Base-by-base conservation (phyloP, 2,888 invertebrate genomes). In the Panzeria rudis region DNA sequence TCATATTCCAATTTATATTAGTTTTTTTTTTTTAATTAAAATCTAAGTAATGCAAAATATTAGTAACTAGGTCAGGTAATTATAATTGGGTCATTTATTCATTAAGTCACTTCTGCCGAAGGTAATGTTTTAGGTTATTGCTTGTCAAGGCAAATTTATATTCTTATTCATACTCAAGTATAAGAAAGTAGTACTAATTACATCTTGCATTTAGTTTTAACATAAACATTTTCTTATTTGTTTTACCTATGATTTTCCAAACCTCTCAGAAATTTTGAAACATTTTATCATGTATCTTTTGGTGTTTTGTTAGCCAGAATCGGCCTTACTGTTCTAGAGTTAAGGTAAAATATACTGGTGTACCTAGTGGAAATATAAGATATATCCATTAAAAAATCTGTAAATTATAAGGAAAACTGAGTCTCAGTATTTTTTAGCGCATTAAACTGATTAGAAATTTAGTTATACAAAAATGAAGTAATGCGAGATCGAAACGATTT, bases 171-270 rank as follows among this genome's bases (percentile, higher is more conserved):
- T 64, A 8, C n/a, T 64, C 9, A 29, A 72, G 41, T 62, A 73
- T 78, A 83, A 78, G 72, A 73, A 78, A 68, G 77, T 59, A 66
- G 41, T 72, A 66, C 56, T 64, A 83, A 77, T 83, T 83, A 77
- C 68, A 83, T 78, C 72, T 61, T 83, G 73, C 73, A 83, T 83
- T 83, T 69, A 68, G 73, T 78, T 73, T 61, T 73, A 78, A 78
- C 32, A 83, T 35, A 69, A 13, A 75, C 50, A 29, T 62, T 78
- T 52, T 29, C 61, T 61, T 61, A 17, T 69, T 47, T 66, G 50
- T 44, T 78, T 61, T 61, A 59, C 9, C 23, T 38, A 13, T 17
- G 0, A 35, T 17, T 11, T 20, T 20, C 17, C 7, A 3, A 17
- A n/a, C 15, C 52, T 15, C 23, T 25, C 32, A 17, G n/a, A n/a